phyloP scores from a whole-genome alignment of 2,797 vertebrate species.

The Nyctalus aviator region DNA sequence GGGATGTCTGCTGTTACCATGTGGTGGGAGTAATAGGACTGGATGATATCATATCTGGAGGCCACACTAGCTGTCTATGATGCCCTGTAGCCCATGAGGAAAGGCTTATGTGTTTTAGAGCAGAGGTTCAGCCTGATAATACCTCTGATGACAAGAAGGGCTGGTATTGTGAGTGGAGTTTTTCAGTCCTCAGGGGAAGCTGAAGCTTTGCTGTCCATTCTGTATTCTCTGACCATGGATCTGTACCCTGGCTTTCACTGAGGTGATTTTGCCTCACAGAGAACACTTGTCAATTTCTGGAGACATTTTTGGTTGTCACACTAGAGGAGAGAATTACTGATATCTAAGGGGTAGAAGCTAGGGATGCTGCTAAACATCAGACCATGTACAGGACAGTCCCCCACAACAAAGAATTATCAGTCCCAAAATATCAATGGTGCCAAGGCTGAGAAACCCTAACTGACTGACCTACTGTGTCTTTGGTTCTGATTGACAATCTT shows the following conservation, averaged over 20 bases:
- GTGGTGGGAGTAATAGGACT: not conserved
- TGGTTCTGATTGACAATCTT: not conserved
- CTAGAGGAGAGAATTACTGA: not conserved
- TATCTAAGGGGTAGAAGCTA: not conserved
- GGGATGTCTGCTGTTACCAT: not conserved
- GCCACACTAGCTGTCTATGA: not conserved
- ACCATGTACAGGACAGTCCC: accelerated
- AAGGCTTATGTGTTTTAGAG: not conserved
- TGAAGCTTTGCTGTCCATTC: not conserved
- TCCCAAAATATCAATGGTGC: not conserved
- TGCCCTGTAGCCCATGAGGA: not conserved
- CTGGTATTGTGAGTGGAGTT: not conserved
- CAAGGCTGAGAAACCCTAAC: not conserved
- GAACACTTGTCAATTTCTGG: not conserved
- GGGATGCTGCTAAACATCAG: not conserved
- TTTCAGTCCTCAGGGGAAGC: not conserved
- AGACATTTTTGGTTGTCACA: not conserved
- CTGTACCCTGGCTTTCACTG: not conserved
- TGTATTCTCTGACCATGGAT: not conserved
- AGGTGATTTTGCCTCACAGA: not conserved
- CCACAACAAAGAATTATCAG: not conserved
- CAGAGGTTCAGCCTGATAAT: not conserved
- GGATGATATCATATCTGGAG: not conserved
- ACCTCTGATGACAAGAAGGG: not conserved
- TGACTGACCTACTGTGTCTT: not conserved